A percentile compares a stretch with the other conserved stretches of the same genome.
Conservation (phyloP, 1,140 invertebrate genomes). For the Cyrtorhinus lividipennis region DNA sequence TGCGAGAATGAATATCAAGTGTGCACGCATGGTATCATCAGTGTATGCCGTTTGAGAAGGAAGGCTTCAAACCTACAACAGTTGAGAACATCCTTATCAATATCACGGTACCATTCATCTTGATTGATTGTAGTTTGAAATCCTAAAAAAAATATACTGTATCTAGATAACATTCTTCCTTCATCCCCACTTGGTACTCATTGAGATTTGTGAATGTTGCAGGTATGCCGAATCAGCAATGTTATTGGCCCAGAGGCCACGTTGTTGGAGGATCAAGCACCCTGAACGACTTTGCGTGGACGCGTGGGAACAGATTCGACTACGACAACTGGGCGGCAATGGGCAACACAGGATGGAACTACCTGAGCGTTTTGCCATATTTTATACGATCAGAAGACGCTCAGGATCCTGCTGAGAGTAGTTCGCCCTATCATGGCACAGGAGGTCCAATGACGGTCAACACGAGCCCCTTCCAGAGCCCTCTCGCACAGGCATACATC, state of each 20-base stretch:
- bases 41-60: no score
- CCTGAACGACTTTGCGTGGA: slow-evolving; percentile 68
- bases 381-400: slow-evolving; percentile 67
- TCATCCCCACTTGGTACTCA: no score
- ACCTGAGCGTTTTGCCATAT: slow-evolving; percentile 63
- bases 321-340: slow-evolving; percentile 52
- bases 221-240: no score
- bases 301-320: slow-evolving; percentile 49
- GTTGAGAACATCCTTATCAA: no score
- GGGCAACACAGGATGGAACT: slow-evolving; percentile 79
- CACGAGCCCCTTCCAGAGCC: slow-evolving; percentile 42
- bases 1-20: no score
- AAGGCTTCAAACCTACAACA: no score
- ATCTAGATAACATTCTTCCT: no score
- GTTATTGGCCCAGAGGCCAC: slow-evolving; percentile 37
- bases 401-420: slow-evolving; percentile 27
- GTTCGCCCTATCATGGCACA: slow-evolving; percentile 45
- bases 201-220: no score
- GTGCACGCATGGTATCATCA: no score
- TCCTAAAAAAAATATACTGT: no score
- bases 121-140: no score
- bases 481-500: slow-evolving; percentile 35
- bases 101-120: no score
- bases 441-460: slow-evolving; percentile 53
- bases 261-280: slow-evolving; percentile 57